Evolutionary conservation across 2,888 invertebrate genomes (phyloP).

Genomic region (Byasa hedistus): DNA sequence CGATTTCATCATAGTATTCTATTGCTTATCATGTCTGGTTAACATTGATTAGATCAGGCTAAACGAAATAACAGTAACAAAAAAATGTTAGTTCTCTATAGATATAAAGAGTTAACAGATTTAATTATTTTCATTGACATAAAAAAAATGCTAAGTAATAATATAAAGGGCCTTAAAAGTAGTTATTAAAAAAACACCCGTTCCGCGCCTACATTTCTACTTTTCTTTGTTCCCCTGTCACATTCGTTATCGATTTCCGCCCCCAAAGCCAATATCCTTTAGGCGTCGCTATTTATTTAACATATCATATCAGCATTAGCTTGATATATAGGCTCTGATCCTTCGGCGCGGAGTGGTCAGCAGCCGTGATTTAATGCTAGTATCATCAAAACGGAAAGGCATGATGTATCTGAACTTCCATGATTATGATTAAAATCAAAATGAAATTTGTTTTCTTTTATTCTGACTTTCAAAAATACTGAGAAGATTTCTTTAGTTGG

Average conservation of each 20-base stretch:
- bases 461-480: too few species aligned
- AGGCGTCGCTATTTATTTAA: constrained; percentile 76
- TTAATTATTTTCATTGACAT: background rate
- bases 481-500: too few species aligned
- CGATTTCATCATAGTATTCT: too few species aligned
- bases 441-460: too few species aligned
- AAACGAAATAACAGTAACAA: too few species aligned
- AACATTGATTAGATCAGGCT: too few species aligned
- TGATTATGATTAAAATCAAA: background rate
- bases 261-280: constrained; percentile 69
- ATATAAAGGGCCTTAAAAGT: background rate
- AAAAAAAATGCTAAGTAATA: background rate
- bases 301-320: constrained; percentile 78
- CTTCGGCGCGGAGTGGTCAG: constrained; percentile 50
- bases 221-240: constrained; percentile 58
- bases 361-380: constrained; percentile 66
- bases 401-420: constrained; percentile 3
- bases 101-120: background rate
- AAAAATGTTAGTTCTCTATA: too few species aligned
- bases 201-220: constrained; percentile 32
- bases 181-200: background rate
- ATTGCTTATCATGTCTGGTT: too few species aligned
- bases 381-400: constrained; percentile 60
- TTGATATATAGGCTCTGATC: constrained; percentile 76
- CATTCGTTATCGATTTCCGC: constrained; percentile 62